Evolutionary conservation across 2,888 invertebrate genomes (phyloP).

Genomic region (Auanema freiburgensis): DNA sequence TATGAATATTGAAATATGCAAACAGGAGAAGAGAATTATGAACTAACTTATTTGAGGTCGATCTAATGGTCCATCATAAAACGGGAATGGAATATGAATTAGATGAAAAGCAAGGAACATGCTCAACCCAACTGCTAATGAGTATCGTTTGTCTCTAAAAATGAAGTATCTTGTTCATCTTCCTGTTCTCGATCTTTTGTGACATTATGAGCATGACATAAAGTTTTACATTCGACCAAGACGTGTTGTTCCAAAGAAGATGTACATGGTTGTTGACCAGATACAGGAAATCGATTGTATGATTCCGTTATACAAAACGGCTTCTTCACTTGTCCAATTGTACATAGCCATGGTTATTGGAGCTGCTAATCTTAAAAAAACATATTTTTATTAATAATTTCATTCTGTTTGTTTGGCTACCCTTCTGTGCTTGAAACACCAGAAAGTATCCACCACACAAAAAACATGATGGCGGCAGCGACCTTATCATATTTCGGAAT

Average conservation of each 20-base stretch:
- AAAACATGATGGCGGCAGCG: conserved; percentile 28
- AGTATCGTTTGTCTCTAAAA: conserved; percentile 33
- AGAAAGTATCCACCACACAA: conserved; percentile 28
- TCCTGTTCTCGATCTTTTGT: conserved; percentile 1
- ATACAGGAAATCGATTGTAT: conserved; percentile 34
- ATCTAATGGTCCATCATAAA: conserved; percentile 27
- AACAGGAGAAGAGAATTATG: background rate
- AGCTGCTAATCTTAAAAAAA: conserved; percentile 25
- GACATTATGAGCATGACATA: background rate
- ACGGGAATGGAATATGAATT: conserved; percentile 36
- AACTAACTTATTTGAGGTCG: conserved; percentile 29
- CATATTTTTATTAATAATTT: no score
- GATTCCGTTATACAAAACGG: conserved; percentile 42
- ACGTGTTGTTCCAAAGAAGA: conserved; percentile 31
- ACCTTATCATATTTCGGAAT: conserved; percentile 34
- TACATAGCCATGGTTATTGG: conserved; percentile 45
- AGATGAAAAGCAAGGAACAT: conserved; percentile 32
- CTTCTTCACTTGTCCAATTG: conserved; percentile 42
- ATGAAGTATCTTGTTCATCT: background rate
- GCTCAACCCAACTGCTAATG: conserved; percentile 30
- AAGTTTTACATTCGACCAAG: conserved; percentile 21
- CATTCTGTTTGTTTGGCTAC: background rate
- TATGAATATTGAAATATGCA: background rate
- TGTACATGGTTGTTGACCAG: conserved; percentile 27
- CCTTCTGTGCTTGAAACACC: conserved; percentile 13